Evolutionary conservation across 2,888 invertebrate genomes (phyloP).

Genomic region (Helicoverpa assulta): DNA sequence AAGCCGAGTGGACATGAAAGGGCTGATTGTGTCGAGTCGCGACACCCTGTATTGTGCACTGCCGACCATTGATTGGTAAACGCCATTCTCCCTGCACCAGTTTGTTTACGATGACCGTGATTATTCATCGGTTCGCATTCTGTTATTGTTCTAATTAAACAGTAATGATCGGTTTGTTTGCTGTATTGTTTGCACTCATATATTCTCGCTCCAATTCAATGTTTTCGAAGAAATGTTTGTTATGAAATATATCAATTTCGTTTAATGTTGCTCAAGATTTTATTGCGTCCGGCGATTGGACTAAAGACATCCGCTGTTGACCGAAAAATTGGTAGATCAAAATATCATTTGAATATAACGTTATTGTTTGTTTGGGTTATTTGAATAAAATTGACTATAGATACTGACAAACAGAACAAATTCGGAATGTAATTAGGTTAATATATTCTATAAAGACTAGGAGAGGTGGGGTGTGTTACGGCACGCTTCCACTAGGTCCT

Average conservation of each 20-base stretch:
- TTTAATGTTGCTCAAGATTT: constrained; percentile 26
- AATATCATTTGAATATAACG: constrained; percentile 6
- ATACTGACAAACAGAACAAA: not conserved
- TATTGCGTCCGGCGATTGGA: constrained; percentile 9
- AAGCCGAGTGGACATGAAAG: constrained; percentile 27
- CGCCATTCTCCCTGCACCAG: constrained; percentile 17
- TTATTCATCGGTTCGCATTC: constrained; percentile 50
- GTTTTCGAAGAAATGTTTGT: constrained; percentile 40
- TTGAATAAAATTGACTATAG: not conserved
- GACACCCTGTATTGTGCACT: constrained; percentile 15
- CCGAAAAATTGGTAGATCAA: constrained; percentile 23
- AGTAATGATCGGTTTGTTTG: constrained; percentile 48
- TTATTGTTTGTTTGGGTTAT: not conserved
- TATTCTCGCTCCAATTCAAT: constrained; percentile 24
- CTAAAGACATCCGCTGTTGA: constrained; percentile 29
- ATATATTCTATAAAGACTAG: constrained; percentile 1
- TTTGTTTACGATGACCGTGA: constrained; percentile 29
- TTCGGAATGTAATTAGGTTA: not conserved
- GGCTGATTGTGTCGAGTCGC: constrained; percentile 26
- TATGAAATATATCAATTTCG: constrained; percentile 30
- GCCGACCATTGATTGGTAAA: constrained; percentile 12
- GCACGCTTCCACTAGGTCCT: constrained; percentile 12
- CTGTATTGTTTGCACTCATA: constrained; percentile 42
- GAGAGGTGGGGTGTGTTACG: constrained; percentile 15
- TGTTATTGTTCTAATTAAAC: constrained; percentile 59